These are phyloP conservation scores for Mustelus asterias DNA, from an alignment of 2,113 vertebrate genomes.

Conservation along the genomic window DNA sequence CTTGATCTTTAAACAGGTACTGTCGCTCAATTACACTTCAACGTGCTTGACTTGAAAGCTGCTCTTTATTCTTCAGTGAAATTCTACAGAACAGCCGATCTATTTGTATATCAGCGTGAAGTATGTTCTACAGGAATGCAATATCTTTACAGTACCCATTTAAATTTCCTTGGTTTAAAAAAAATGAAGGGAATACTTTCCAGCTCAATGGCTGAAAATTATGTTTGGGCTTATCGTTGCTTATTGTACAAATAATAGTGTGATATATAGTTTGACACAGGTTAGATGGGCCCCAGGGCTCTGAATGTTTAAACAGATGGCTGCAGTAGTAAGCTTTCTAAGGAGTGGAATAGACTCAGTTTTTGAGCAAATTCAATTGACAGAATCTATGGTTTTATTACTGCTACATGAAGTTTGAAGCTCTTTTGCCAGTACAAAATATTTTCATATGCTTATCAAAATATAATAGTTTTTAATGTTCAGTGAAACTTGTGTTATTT, in stretches of 20 bases:
- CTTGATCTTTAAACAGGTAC: slow-evolving; percentile 5
- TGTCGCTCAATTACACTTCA: not conserved
- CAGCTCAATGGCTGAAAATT: not conserved
- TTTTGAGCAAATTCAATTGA: not conserved
- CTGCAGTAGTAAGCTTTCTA: not conserved
- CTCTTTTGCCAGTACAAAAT: not conserved
- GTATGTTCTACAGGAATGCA: not conserved
- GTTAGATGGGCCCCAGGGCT: not conserved
- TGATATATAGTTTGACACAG: slow-evolving; percentile 19
- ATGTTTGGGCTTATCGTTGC: not conserved
- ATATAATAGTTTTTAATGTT: not conserved
- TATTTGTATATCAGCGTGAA: not conserved
- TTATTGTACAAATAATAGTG: not conserved
- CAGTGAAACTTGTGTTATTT: not conserved
- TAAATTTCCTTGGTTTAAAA: not conserved
- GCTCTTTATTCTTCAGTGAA: not conserved
- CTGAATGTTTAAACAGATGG: slow-evolving; percentile 32
- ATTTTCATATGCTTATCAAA: not conserved
- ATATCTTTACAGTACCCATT: not conserved
- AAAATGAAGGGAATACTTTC: not conserved
- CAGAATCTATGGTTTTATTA: not conserved
- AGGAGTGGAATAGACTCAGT: not conserved
- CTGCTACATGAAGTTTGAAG: not conserved
- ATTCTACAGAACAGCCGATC: not conserved
- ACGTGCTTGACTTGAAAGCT: not conserved